These are phyloP conservation scores for Heteromurus nitidus DNA, from an alignment of 2,888 invertebrate genomes.

Conservation along the genomic window DNA sequence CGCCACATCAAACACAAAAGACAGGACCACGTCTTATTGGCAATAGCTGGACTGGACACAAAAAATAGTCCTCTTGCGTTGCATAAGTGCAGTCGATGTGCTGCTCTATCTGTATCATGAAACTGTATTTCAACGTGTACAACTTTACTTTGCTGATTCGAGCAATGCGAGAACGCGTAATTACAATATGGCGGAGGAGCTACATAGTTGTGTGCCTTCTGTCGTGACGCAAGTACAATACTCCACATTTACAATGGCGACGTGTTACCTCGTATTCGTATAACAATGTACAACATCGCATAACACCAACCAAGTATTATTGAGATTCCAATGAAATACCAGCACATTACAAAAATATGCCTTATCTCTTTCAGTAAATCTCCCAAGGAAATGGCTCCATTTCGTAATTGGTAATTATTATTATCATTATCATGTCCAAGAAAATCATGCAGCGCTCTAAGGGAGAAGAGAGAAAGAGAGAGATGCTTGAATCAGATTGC, in stretches of 20 bases:
- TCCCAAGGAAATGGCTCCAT: conserved; percentile 58
- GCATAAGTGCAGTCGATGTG: not conserved
- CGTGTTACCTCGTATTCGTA: conserved; percentile 29
- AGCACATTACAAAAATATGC: conserved; percentile 46
- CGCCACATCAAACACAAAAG: not conserved
- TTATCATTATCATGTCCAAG: conserved; percentile 62
- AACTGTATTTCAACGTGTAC: not conserved
- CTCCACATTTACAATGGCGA: conserved; percentile 34
- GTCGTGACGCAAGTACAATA: conserved; percentile 61
- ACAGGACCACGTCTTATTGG: too few species aligned
- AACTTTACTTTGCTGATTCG: too few species aligned
- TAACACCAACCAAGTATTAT: conserved; percentile 24
- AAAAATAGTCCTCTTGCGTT: conserved; percentile 6
- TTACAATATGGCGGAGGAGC: not conserved
- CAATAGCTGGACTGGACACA: conserved; percentile 17
- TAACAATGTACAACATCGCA: conserved; percentile 16
- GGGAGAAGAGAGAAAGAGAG: conserved; percentile 26
- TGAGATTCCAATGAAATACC: conserved; percentile 53
- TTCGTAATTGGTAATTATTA: conserved; percentile 63
- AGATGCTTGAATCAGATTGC: conserved; percentile 30
- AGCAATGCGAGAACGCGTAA: not conserved
- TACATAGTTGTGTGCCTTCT: conserved; percentile 5
- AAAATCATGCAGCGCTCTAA: conserved; percentile 55
- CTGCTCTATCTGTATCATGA: not conserved
- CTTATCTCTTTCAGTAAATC: conserved; percentile 61